Conservation (phyloP, 2,888 invertebrate species). For the Subacronicta megacephala region DNA sequence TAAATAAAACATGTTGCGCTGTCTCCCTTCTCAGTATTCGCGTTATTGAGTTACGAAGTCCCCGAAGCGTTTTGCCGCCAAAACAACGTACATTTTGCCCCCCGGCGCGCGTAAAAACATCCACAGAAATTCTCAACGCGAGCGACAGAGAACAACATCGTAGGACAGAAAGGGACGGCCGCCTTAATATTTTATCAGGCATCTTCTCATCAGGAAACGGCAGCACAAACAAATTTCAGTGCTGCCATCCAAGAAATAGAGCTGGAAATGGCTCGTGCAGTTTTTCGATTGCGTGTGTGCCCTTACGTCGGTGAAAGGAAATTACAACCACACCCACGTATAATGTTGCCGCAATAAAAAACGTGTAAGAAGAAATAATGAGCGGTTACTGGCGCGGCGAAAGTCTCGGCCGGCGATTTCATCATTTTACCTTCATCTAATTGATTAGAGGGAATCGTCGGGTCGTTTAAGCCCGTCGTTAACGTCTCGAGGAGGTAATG, state of each 20-base stretch:
- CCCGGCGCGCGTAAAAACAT: slow-evolving; percentile 89
- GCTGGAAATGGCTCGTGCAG: slow-evolving; percentile 60
- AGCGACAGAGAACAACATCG: slow-evolving; percentile 75
- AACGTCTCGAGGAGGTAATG: slow-evolving; percentile 65
- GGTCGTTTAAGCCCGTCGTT: slow-evolving; percentile 61
- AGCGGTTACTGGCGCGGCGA: slow-evolving; percentile 88
- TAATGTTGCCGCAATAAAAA: slow-evolving; percentile 89
- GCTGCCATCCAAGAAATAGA: slow-evolving; percentile 31
- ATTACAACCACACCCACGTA: slow-evolving; percentile 90
- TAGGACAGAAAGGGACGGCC: slow-evolving; percentile 82
- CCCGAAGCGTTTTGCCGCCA: slow-evolving; percentile 89
- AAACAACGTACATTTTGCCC: slow-evolving; percentile 89
- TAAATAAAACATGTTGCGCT: slow-evolving; percentile 88
- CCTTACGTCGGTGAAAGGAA: slow-evolving; percentile 90
- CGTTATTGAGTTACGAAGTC: slow-evolving; percentile 88
- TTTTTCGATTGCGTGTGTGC: slow-evolving; percentile 86
- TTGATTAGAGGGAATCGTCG: slow-evolving; percentile 82
- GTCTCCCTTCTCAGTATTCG: slow-evolving; percentile 82
- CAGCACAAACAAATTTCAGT: slow-evolving; percentile 56
- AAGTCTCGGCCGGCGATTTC: slow-evolving; percentile 76
- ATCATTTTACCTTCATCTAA: slow-evolving; percentile 82
- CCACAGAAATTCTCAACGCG: slow-evolving; percentile 75
- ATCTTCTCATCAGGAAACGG: slow-evolving; percentile 81
- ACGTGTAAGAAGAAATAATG: slow-evolving; percentile 89
- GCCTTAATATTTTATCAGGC: slow-evolving; percentile 88